Evolutionary conservation across 2,888 invertebrate genomes (phyloP), one percentile per base, ranked within the genome.

Genomic region (Argyra leucocephala): DNA sequence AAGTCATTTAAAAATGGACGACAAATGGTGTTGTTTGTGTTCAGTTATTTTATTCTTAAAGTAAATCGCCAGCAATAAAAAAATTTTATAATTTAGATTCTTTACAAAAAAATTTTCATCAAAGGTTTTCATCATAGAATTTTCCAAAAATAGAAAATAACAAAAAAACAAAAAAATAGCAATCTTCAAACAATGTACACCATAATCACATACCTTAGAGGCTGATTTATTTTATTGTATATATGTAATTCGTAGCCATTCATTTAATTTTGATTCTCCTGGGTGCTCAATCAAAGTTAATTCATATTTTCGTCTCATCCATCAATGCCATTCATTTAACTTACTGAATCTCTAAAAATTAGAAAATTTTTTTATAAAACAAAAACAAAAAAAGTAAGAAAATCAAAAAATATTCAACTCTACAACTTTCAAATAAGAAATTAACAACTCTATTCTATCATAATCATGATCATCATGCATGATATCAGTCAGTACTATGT

Each of bases 131-230:
- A 7, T 7, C 4, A 48, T 48, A 48, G 5, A 48, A 48, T 48
- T 48, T 48, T 48, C 48, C 48, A 48, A 48, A 48, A 48, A 37
- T 3, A 15, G 3, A 37, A 31, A 31, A 7, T 31, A 7, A 31
- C 31, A 31, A 31, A 10, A 7, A 31, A 10, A 31, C 10, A n/a
- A n/a, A 26, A 26, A 31, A 31, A 31, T 10, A 31, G 2, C 12
- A 1, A 4, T 31, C 12, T 31, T 31, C 31, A 31, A 31, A 31
- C 31, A 31, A 48, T 48, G 48, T 48, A 48, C 48, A 48, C 18
- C 48, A 48, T 48, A 48, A 48, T 48, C 15, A 48, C 48, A 48
- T 48, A 48, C 48, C 48, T 48, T 48, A 48, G 48, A 48, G 48
- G 15, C 9, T 48, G 48, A 48, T 48, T 48, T 48, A 15, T 15